Percentiles rank a stretch among this genome's conserved stretches.
Evolutionary conservation across 2,888 invertebrate species (phyloP).

Genomic region (Andrena bucephala): DNA sequence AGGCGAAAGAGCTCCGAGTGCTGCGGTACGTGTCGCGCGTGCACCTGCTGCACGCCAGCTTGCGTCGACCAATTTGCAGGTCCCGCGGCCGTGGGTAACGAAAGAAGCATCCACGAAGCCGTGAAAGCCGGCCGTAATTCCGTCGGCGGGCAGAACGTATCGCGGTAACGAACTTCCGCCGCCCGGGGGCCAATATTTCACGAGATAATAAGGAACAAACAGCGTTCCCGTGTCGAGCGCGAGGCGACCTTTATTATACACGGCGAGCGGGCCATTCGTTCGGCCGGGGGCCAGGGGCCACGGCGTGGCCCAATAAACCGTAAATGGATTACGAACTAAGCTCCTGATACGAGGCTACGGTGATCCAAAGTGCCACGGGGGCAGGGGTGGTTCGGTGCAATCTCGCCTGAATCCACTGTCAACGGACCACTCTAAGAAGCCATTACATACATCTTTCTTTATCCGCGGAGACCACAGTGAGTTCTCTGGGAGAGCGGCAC

Average conservation of each 20-base stretch:
- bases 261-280: slow-evolving; percentile 43
- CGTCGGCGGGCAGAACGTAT: slow-evolving; percentile 28
- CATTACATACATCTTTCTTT: slow-evolving; percentile 47
- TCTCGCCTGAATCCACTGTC: slow-evolving; percentile 61
- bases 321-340: slow-evolving; percentile 64
- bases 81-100: neutral
- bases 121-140: slow-evolving; percentile 17
- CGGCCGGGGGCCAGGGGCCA: slow-evolving; percentile 50
- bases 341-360: slow-evolving; percentile 54
- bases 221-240: slow-evolving; percentile 41
- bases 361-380: slow-evolving; percentile 46
- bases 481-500: slow-evolving; percentile 13
- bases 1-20: neutral
- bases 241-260: slow-evolving; percentile 34
- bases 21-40: too few species aligned
- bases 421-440: slow-evolving; percentile 58
- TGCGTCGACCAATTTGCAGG: neutral
- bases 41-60: neutral
- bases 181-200: slow-evolving; percentile 48
- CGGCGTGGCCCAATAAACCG: slow-evolving; percentile 58
- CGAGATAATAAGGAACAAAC: slow-evolving; percentile 57
- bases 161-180: slow-evolving; percentile 47
- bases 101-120: slow-evolving; percentile 32
- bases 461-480: slow-evolving; percentile 16
- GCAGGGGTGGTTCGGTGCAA: slow-evolving; percentile 50